Base-by-base conservation (phyloP, 2,888 invertebrate species). In the Pomacea canaliculata region DNA sequence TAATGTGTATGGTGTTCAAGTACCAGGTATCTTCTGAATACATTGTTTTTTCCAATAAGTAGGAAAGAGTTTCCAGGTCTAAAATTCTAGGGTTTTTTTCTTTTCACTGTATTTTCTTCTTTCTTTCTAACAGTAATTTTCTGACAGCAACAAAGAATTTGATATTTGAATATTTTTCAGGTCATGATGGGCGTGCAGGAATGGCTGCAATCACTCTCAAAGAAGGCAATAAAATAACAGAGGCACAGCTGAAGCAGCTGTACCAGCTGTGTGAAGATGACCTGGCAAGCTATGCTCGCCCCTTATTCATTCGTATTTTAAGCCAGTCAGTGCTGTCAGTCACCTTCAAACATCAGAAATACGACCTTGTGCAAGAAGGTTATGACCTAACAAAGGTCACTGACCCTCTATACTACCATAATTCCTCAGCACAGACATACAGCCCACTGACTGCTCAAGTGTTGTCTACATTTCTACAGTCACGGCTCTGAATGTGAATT, bases 1-100 rank as follows among this genome's bases (percentile, higher is more conserved):
- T 23, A 85, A 84, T 78, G 86, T 88, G 1, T 89, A 87, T 79
- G 89, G 88, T 13, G 88, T 89, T 7, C 9, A 62, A 13, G 74
- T 89, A 10, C 86, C 85, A 78, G 87, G 88, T 87, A 71, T 60
- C 4, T 5, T 60, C 16, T 60, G 16, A 60, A 60, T 60, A 60
- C n/a, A n/a, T 60, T 5, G 3, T n/a, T n/a, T 60, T 37, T 60
- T 60, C n/a, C 3, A 60, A 60, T 60, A 19, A 13, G 23, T 23
- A 23, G 23, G 23, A 23, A 60, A 60, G n/a, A 60, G 18, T 19
- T 60, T n/a, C 4, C 18, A 60, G 16, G 60, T 60, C 37, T 37
- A 5, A 3, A 37, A 37, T 37, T 37, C 37, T 37, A 37, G 37
- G 5, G 3, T 37, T 3, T 37, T 37, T 37, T 37, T 37, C 37